phyloP scores from a whole-genome alignment of 2,888 invertebrate species.

The Prenolepis imparis region DNA sequence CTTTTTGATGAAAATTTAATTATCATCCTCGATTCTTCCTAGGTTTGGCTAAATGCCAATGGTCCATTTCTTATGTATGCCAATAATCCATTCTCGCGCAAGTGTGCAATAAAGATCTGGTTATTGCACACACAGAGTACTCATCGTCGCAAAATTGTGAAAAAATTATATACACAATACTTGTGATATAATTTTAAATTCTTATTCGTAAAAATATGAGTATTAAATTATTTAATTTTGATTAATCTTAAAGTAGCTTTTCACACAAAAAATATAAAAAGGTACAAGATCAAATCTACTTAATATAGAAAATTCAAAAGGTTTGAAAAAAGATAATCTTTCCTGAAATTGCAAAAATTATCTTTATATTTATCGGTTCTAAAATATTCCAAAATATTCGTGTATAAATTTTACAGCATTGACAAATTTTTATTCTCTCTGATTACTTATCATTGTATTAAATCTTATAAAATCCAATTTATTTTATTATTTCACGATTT shows the following conservation, averaged over 20 bases:
- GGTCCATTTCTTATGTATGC: slow-evolving; percentile 21
- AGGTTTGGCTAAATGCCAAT: slow-evolving; percentile 17
- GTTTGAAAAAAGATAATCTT: not conserved
- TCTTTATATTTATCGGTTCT: not conserved
- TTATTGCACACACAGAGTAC: not conserved
- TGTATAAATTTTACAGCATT: not conserved
- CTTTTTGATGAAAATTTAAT: slow-evolving; percentile 45
- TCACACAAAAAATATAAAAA: not conserved
- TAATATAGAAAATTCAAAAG: not conserved
- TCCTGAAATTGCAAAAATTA: not conserved
- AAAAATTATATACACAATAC: not conserved
- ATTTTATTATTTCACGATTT: slow-evolving; percentile 10
- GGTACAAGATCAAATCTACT: not conserved
- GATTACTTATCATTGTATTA: not conserved
- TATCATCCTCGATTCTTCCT: slow-evolving; percentile 6
- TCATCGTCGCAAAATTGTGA: not conserved
- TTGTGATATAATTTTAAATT: not conserved
- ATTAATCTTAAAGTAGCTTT: not conserved
- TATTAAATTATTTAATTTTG: not conserved
- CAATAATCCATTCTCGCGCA: not conserved
- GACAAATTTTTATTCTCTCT: slow-evolving; percentile 2
- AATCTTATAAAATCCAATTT: not conserved
- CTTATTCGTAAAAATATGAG: not conserved
- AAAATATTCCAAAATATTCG: slow-evolving; percentile 12
- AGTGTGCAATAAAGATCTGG: not conserved